A percentile compares a stretch with the other conserved stretches of the same genome.
Conservation (phyloP, 2,113 vertebrate species). For the Synchiropus splendidus region DNA sequence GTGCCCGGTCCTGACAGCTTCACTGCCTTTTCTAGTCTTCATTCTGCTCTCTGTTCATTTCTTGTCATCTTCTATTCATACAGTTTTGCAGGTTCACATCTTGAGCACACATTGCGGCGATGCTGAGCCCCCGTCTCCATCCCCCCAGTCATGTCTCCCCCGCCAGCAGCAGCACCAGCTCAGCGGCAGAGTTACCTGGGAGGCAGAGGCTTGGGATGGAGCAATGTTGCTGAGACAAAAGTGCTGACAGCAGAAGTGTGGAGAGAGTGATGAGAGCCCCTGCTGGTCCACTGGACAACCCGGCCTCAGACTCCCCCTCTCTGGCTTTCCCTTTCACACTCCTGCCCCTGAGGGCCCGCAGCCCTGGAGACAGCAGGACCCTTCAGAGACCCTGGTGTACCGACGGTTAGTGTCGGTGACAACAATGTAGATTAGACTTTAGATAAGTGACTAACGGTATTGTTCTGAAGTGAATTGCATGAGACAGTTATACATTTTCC, state of each 20-base stretch:
- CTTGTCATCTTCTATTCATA: no score
- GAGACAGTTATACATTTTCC: no score
- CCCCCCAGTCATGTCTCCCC: slow-evolving; percentile 15
- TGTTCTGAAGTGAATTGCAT: background rate
- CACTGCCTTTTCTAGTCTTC: no score
- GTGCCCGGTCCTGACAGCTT: no score
- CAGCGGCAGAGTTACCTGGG: slow-evolving; percentile 83
- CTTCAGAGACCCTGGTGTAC: slow-evolving; percentile 2
- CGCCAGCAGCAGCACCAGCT: no score
- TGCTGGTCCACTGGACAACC: slow-evolving; percentile 49
- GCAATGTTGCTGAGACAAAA: slow-evolving; percentile 84
- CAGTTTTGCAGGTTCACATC: background rate
- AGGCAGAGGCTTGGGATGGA: slow-evolving; percentile 75
- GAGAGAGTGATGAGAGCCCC: slow-evolving; percentile 92
- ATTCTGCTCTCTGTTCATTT: no score
- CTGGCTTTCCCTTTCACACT: no score
- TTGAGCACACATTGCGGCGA: slow-evolving; percentile 1
- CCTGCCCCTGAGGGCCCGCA: slow-evolving; percentile 26
- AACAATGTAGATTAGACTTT: no score
- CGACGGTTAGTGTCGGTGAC: background rate
- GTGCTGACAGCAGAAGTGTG: slow-evolving; percentile 98
- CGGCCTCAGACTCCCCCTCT: slow-evolving; percentile 27
- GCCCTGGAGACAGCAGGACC: slow-evolving; percentile 12
- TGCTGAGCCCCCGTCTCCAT: slow-evolving; percentile 2
- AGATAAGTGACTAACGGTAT: background rate